Percentiles rank a stretch among this genome's conserved stretches.
Conservation (phyloP, 2,797 vertebrate species). For the Channa striata region DNA sequence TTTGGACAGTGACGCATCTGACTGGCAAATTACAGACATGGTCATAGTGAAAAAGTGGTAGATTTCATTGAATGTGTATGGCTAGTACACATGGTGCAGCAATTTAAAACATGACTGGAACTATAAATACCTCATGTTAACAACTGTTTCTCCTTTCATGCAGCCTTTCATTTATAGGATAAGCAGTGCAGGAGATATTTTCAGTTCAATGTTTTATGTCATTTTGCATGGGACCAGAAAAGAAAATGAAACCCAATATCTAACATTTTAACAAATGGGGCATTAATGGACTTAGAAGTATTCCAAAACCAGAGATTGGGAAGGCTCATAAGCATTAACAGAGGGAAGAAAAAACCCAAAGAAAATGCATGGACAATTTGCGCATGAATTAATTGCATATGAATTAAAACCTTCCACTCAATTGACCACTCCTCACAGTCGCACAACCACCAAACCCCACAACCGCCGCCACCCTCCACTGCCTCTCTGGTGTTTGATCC, state of each 20-base stretch:
- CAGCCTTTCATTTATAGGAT: background rate
- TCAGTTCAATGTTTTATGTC: constrained; percentile 13
- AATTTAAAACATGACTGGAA: constrained; percentile 39
- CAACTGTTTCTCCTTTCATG: constrained; percentile 11
- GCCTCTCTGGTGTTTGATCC: constrained; percentile 59
- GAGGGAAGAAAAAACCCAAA: background rate
- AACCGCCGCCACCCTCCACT: constrained; percentile 44
- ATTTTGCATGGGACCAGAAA: constrained; percentile 25
- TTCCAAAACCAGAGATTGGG: constrained; percentile 34
- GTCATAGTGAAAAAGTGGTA: constrained; percentile 31
- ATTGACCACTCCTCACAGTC: constrained; percentile 44
- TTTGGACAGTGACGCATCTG: constrained; percentile 52
- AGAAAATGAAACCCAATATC: constrained; percentile 53
- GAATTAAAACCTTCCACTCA: constrained; percentile 47
- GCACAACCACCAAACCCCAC: constrained; percentile 28
- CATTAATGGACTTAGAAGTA: constrained; percentile 48
- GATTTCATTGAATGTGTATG: constrained; percentile 31
- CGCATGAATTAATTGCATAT: constrained; percentile 42
- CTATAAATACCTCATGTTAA: constrained; percentile 49
- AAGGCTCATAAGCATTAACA: constrained; percentile 44
- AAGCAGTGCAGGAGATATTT: constrained; percentile 12
- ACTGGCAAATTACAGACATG: constrained; percentile 61
- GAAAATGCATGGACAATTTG: constrained; percentile 36
- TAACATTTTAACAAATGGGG: constrained; percentile 36
- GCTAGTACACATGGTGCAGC: constrained; percentile 25